These are phyloP conservation scores for Himalopsyche japonica DNA, from an alignment of 2,888 invertebrate genomes.

Conservation along the genomic window DNA sequence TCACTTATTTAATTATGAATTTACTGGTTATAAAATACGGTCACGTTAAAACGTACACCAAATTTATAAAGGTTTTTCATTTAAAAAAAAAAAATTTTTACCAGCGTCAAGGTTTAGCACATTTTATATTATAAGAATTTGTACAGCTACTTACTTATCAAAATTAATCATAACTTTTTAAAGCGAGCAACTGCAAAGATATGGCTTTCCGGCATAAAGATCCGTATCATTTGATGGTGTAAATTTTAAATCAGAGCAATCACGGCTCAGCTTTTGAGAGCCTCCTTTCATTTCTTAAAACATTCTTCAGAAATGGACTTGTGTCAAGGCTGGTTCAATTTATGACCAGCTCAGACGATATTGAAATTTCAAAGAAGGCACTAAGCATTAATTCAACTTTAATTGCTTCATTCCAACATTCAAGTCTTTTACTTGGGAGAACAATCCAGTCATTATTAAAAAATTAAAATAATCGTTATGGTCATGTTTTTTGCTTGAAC, in stretches of 20 bases:
- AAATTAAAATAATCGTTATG: not conserved
- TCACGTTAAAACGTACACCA: too few species aligned
- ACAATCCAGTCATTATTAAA: not conserved
- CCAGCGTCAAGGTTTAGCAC: too few species aligned
- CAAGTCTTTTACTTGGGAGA: not conserved
- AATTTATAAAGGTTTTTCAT: too few species aligned
- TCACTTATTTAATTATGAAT: too few species aligned
- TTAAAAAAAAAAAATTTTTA: too few species aligned
- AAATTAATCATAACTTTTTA: not conserved
- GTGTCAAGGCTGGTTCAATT: constrained; percentile 7
- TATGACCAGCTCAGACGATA: constrained; percentile 28
- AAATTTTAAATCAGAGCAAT: constrained; percentile 3
- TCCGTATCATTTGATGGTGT: not conserved
- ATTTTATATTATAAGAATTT: too few species aligned
- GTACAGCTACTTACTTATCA: too few species aligned
- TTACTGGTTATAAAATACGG: too few species aligned
- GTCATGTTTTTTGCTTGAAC: not conserved
- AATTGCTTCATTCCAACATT: constrained; percentile 21
- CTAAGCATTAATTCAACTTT: constrained; percentile 32
- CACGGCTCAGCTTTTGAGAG: not conserved
- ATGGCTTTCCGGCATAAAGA: constrained; percentile 7
- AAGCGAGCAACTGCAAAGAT: not conserved
- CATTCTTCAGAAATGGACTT: not conserved
- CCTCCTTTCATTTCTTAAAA: not conserved
- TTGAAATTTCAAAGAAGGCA: constrained; percentile 32